Conservation (phyloP, 1,140 invertebrate species). For the Drosophila oshimai region DNA sequence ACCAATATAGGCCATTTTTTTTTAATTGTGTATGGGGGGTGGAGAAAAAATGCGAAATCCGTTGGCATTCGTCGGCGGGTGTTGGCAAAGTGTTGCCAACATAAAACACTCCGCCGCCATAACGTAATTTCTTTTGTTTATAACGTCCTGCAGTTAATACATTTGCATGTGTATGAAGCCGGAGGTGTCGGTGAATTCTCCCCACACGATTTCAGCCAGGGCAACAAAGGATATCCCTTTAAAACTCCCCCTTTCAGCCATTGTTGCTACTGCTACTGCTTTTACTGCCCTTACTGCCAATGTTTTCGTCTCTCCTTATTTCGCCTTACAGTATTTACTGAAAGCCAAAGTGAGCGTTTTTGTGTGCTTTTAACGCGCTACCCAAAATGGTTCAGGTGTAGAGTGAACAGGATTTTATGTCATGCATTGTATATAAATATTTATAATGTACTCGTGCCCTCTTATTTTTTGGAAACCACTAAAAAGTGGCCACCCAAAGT, state of each 20-base stretch:
- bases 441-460: conserved; percentile 15
- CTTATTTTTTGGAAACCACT: conserved; percentile 1
- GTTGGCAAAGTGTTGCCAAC: conserved; percentile 68
- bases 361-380: conserved; percentile 23
- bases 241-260: neutral
- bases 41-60: conserved; percentile 18
- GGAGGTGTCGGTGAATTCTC: conserved; percentile 26
- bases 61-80: conserved; percentile 52
- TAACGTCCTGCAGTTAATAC: conserved; percentile 71
- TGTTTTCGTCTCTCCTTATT: neutral
- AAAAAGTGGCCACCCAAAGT: no score
- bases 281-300: conserved; percentile 22
- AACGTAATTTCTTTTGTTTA: conserved; percentile 78
- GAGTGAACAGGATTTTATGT: conserved; percentile 17
- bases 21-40: neutral
- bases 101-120: conserved; percentile 72
- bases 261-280: conserved; percentile 20
- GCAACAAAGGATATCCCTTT: conserved; percentile 20
- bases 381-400: conserved; percentile 26
- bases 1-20: no score
- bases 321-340: conserved; percentile 18
- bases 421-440: conserved; percentile 28
- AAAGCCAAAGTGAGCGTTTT: conserved; percentile 40
- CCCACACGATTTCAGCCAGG: neutral
- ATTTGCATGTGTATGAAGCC: conserved; percentile 33